Base-by-base conservation (phyloP, 1,140 invertebrate genomes). In the Drosophila varians region DNA sequence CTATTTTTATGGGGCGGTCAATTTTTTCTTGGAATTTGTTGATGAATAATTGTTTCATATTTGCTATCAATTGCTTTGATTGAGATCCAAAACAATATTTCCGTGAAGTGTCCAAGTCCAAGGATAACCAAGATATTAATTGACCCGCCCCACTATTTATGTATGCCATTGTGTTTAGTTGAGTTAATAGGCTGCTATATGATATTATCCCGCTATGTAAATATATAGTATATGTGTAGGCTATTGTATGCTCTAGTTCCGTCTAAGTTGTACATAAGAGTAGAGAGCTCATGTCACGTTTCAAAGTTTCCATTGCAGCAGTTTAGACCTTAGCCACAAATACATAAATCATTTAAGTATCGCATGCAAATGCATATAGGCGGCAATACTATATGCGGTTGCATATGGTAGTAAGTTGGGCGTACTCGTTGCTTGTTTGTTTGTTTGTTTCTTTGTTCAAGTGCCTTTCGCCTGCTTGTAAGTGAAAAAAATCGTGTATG, bases 401-500 rank as follows among this genome's bases (percentile, higher is more conserved):
- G 49, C 43, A 55, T 42, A 62, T 64, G 45, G 47, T 52, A 61
- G 54, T 73, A 64, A 60, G 75, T 75, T 60, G 56, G 69, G 61
- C 49, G 74, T 65, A 47, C 42, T 61, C 49, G 36, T 57, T 47
- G 48, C 49, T 60, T 51, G 64, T 47, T 76, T 86, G 79, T 84
- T 84, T 79, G 57, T 72, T 80, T 78, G 34, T 43, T 71, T 79
- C 82, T 76, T 84, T 86, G 68, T 84, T 84, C 66, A 86, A 87
- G 80, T 84, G 80, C 80, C 80, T 84, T 80, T 45, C 16, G 60
- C 56, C 36, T 78, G 46, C 45, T 70, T 76, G 36, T 52, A 49
- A 62, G 45, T 56, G 60, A 66, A 55, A 73, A 48, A 73, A 74
- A 65, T 51, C 46, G 16, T 72, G 16, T 45, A 61, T 40, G 34